These are phyloP conservation scores for Zaprionus kolodkinae DNA, from an alignment of 1,140 invertebrate genomes.

Conservation along the genomic window DNA sequence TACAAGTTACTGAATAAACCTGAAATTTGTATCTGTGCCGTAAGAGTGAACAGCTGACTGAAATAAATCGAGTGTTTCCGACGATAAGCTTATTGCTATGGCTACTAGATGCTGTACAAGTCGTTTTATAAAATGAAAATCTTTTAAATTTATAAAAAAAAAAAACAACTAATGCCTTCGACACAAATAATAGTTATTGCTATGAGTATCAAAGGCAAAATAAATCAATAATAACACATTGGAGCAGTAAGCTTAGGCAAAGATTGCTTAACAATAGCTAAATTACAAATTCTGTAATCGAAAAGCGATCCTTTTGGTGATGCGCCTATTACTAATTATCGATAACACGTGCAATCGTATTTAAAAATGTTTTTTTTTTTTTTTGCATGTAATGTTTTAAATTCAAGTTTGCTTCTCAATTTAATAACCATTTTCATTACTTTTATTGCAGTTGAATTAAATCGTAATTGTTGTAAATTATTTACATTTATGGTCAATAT, in stretches of 20 bases:
- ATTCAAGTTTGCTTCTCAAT: not conserved
- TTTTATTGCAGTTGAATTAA: conserved; percentile 1
- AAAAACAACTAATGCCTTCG: not conserved
- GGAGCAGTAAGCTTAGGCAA: not conserved
- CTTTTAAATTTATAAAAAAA: not conserved
- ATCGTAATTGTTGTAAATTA: conserved; percentile 17
- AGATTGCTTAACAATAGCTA: not conserved
- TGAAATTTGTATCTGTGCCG: conserved; percentile 36
- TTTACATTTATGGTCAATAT: conserved; percentile 23
- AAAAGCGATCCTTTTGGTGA: no score
- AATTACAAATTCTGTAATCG: not conserved
- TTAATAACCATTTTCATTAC: not conserved
- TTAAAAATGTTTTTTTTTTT: no score
- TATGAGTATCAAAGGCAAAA: no score
- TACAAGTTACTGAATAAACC: conserved; percentile 14
- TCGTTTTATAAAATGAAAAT: not conserved
- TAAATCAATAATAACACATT: not conserved
- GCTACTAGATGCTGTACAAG: conserved; percentile 22
- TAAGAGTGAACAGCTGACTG: conserved; percentile 45
- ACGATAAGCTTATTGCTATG: conserved; percentile 36
- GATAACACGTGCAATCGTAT: not conserved
- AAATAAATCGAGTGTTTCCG: not conserved
- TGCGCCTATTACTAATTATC: not conserved
- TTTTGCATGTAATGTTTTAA: no score
- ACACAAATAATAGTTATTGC: no score